Percentiles rank a stretch among this genome's conserved stretches.
phyloP scores from a whole-genome alignment of 2,888 invertebrate species.

The Melanophora roralis region DNA sequence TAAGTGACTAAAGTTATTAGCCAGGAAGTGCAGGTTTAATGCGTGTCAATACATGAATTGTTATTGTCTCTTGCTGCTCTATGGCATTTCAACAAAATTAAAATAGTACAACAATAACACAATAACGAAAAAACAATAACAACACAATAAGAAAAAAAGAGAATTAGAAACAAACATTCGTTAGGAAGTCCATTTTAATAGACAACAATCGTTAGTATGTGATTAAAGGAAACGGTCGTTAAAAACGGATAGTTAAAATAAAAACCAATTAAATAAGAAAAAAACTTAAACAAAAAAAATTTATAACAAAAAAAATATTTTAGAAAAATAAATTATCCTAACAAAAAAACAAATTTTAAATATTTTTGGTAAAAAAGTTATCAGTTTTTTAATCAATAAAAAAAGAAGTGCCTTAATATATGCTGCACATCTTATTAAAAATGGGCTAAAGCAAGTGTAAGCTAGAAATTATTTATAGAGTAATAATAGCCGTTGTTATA shows the following conservation, averaged over 20 bases:
- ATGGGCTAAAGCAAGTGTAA: too few relatives aligned
- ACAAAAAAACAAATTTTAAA: too few relatives aligned
- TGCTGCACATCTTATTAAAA: too few relatives aligned
- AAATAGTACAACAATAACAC: slow-evolving; percentile 5
- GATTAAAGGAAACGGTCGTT: slow-evolving; percentile 55
- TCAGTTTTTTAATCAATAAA: too few relatives aligned
- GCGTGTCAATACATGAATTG: slow-evolving; percentile 51
- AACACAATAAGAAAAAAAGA: not conserved
- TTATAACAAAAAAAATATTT: too few relatives aligned
- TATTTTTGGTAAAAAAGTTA: too few relatives aligned
- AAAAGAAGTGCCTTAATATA: too few relatives aligned
- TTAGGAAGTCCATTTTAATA: not conserved
- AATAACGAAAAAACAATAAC: not conserved
- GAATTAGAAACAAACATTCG: slow-evolving; percentile 25
- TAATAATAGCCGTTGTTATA: too few relatives aligned
- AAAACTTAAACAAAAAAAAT: too few relatives aligned
- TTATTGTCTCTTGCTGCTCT: slow-evolving; percentile 6
- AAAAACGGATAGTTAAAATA: slow-evolving; percentile 8
- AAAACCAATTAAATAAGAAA: too few relatives aligned
- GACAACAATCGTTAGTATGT: slow-evolving; percentile 55
- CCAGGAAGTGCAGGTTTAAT: slow-evolving; percentile 64
- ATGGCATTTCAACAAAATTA: slow-evolving; percentile 36
- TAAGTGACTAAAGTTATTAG: slow-evolving; percentile 12
- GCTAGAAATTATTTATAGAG: too few relatives aligned
- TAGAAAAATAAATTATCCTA: too few relatives aligned